Conservation (phyloP, 2,113 vertebrate species). For the Bucco capensis region DNA sequence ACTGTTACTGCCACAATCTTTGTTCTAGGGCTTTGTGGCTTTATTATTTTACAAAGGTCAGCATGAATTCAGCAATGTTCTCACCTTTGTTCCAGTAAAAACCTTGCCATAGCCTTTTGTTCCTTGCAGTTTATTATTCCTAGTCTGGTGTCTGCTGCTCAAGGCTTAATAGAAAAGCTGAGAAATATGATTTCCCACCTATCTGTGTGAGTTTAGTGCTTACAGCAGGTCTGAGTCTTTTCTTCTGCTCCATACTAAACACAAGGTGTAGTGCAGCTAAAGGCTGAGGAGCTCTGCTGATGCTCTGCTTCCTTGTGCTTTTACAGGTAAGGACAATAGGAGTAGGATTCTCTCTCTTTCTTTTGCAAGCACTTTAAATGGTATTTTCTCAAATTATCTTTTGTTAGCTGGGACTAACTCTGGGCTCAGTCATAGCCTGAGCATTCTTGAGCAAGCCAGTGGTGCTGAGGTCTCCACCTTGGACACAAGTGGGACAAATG, state of each 20-base stretch:
- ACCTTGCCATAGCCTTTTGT: background rate
- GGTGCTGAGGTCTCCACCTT: background rate
- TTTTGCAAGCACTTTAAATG: background rate
- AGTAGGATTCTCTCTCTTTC: background rate
- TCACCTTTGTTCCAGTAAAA: slow-evolving; percentile 27
- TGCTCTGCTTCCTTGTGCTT: background rate
- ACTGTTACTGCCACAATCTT: background rate
- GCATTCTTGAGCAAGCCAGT: background rate
- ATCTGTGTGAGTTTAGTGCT: background rate
- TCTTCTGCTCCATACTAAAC: background rate
- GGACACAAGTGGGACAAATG: background rate
- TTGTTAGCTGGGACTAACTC: background rate
- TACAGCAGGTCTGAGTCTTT: background rate
- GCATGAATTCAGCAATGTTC: slow-evolving; percentile 24
- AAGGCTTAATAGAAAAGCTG: slow-evolving; percentile 7
- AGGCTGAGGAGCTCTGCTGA: background rate
- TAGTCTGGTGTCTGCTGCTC: background rate
- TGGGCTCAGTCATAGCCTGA: background rate
- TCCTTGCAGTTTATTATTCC: background rate
- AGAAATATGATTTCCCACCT: slow-evolving; percentile 19
- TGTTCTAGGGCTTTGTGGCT: background rate
- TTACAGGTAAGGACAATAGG: background rate
- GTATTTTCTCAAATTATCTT: background rate
- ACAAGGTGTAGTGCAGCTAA: background rate
- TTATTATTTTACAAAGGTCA: slow-evolving; percentile 48